Percentiles rank a stretch among this genome's conserved stretches.
phyloP scores from a whole-genome alignment of 92 coral and sea anemone genomes.

The Pocillopora meandrina region DNA sequence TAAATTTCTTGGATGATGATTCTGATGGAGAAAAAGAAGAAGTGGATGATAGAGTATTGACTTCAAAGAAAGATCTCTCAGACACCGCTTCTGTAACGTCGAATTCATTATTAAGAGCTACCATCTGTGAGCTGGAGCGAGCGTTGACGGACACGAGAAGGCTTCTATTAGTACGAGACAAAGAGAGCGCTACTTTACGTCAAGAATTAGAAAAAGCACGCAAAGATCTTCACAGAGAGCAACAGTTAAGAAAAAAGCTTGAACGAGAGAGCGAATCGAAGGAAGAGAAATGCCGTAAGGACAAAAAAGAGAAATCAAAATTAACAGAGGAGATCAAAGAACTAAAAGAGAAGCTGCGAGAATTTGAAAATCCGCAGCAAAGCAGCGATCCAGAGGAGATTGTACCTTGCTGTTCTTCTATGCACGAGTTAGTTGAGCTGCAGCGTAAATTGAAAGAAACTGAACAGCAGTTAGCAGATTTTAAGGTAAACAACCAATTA shows the following conservation, averaged over 20 bases:
- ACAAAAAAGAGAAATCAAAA: constrained; percentile 58
- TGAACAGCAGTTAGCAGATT: constrained; percentile 69
- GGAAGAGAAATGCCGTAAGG: constrained; percentile 48
- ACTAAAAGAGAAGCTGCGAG: constrained; percentile 60
- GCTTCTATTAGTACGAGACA: constrained; percentile 83
- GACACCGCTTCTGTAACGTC: constrained; percentile 77
- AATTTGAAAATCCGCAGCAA: constrained; percentile 46
- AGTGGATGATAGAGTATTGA: not conserved
- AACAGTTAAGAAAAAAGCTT: constrained; percentile 67
- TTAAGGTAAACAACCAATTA: constrained; percentile 69
- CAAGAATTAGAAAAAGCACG: constrained; percentile 84
- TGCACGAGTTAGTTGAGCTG: constrained; percentile 86
- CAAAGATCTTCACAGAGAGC: constrained; percentile 88
- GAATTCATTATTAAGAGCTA: constrained; percentile 85
- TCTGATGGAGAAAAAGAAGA: constrained; percentile 35
- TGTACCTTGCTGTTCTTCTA: constrained; percentile 90
- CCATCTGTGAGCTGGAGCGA: constrained; percentile 91
- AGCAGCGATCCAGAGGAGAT: constrained; percentile 78
- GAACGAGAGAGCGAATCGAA: constrained; percentile 53
- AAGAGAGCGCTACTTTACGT: constrained; percentile 72
- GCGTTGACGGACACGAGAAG: constrained; percentile 88
- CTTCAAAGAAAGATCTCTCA: constrained; percentile 41
- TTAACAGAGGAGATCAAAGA: constrained; percentile 67
- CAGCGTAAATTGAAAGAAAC: constrained; percentile 74
- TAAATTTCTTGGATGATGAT: constrained; percentile 62